Conservation (phyloP, 1,140 invertebrate genomes). For the Ips typographus region DNA sequence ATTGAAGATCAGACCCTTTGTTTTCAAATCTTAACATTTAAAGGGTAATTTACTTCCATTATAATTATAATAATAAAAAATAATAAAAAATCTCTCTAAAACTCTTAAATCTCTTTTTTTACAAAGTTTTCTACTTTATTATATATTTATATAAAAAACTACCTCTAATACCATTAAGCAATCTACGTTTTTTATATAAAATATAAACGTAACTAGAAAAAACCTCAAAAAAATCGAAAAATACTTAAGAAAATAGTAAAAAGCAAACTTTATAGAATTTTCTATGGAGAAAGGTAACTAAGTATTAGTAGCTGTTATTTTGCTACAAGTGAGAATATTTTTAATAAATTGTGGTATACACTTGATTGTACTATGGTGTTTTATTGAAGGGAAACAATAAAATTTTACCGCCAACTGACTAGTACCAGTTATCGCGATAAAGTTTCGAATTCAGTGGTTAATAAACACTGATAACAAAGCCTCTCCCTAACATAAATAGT, state of each 20-base stretch:
- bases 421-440: not conserved
- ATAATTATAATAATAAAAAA: constrained; percentile 27
- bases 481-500: no score
- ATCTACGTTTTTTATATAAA: constrained; percentile 28
- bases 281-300: constrained; percentile 16
- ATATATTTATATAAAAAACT: constrained; percentile 25
- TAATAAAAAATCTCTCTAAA: constrained; percentile 36
- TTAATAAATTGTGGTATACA: constrained; percentile 33
- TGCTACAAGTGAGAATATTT: constrained; percentile 31
- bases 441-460: no score
- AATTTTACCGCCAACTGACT: constrained; percentile 15
- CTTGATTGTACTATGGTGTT: constrained; percentile 17
- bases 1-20: constrained; percentile 4
- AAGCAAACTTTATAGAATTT: not conserved
- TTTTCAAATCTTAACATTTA: constrained; percentile 18
- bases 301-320: constrained; percentile 24
- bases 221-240: constrained; percentile 22
- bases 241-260: constrained; percentile 20
- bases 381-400: constrained; percentile 18
- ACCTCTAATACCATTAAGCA: constrained; percentile 26
- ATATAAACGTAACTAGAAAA: constrained; percentile 3
- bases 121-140: constrained; percentile 15
- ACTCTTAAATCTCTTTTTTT: constrained; percentile 28
- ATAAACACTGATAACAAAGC: no score
- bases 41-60: constrained; percentile 27